Evolutionary conservation across 2,888 invertebrate genomes (phyloP).

Genomic region (Athalia rosae): DNA sequence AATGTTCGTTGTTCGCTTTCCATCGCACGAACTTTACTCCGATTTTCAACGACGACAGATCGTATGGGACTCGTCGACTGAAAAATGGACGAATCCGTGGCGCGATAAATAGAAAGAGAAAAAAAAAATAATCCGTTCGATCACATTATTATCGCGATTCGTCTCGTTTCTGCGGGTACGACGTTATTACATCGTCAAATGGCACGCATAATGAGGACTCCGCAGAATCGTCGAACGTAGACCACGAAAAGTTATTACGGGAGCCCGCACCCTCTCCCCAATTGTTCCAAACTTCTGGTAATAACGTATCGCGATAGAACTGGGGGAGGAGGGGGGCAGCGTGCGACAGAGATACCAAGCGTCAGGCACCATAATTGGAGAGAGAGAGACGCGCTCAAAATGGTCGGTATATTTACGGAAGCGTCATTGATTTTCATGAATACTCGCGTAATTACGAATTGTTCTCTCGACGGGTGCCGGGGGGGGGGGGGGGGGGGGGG

Average conservation of each 20-base stretch:
- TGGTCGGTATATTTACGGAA: constrained; percentile 36
- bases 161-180: no score
- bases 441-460: constrained; percentile 51
- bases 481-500: no score
- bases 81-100: no score
- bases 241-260: constrained; percentile 21
- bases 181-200: no score
- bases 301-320: neutral
- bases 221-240: neutral
- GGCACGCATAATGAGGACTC: neutral
- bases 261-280: neutral
- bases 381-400: neutral
- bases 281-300: constrained; percentile 25
- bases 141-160: no score
- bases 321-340: neutral
- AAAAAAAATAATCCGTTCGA: no score
- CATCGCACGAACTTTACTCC: no score
- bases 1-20: no score
- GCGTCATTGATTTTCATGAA: constrained; percentile 51
- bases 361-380: neutral
- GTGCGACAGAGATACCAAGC: neutral
- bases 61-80: no score
- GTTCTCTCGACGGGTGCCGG: constrained; percentile 36
- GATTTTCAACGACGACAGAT: no score
- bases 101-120: no score